Conservation (phyloP, 2,113 vertebrate genomes). For the Ptychochromis oligacanthus region DNA sequence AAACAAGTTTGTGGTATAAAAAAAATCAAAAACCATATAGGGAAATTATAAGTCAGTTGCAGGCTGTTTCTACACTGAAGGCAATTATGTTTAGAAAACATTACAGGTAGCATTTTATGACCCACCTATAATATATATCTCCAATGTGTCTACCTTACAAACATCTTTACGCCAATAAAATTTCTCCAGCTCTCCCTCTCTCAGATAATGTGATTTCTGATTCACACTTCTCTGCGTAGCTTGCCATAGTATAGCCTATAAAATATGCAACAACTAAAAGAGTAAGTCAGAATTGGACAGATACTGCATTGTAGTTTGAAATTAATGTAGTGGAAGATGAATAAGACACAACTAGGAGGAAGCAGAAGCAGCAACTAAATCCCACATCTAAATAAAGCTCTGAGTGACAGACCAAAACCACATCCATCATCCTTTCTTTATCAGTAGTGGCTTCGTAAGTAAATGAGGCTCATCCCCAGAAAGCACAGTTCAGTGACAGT, state of each 20-base stretch:
- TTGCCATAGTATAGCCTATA: neutral
- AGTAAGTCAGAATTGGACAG: neutral
- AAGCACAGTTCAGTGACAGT: neutral
- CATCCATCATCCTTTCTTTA: constrained; percentile 18
- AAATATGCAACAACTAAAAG: neutral
- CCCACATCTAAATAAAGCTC: neutral
- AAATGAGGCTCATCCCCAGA: constrained; percentile 8
- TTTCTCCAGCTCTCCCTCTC: neutral
- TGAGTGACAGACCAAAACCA: constrained; percentile 5
- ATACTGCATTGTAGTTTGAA: neutral
- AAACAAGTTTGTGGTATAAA: neutral
- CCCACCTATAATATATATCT: neutral
- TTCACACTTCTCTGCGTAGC: neutral
- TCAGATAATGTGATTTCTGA: neutral
- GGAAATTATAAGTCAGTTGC: neutral
- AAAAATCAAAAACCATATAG: neutral
- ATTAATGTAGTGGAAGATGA: constrained; percentile 2
- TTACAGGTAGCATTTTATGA: neutral
- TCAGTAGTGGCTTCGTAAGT: neutral
- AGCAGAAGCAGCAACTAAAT: constrained; percentile 8
- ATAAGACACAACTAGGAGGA: neutral
- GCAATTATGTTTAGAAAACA: neutral
- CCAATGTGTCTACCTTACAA: neutral
- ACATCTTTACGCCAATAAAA: neutral
- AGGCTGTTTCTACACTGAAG: neutral